Conservation (phyloP, 2,888 invertebrate genomes). For the Neoaliturus tenellus region DNA sequence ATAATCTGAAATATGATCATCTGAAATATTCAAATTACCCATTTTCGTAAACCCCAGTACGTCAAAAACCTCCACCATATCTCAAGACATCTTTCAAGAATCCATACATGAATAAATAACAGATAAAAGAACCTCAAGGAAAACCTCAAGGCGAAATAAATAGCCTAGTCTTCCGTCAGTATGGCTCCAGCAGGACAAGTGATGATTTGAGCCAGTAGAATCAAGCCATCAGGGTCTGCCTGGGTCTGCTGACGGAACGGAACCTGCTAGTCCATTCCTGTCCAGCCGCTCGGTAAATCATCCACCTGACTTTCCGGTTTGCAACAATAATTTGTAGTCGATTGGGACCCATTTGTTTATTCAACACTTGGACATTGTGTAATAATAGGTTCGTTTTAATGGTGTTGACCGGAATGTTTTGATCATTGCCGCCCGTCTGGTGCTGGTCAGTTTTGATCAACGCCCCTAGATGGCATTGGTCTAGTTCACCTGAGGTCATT, state of each 20-base stretch:
- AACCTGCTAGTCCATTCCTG: background rate
- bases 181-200: background rate
- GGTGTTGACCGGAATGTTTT: background rate
- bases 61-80: background rate
- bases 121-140: background rate
- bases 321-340: background rate
- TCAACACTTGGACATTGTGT: background rate
- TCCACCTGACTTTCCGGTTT: background rate
- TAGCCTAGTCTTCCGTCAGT: background rate
- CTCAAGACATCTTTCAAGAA: background rate
- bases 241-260: background rate
- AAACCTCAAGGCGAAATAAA: background rate
- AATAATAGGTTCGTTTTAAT: background rate
- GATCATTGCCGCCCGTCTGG: background rate
- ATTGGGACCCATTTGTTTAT: slow-evolving; percentile 8
- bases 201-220: background rate
- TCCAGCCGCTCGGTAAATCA: background rate
- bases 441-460: background rate
- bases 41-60: too few species aligned
- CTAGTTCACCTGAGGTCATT: too few species aligned
- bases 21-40: too few species aligned
- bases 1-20: too few species aligned
- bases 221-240: background rate
- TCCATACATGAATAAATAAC: slow-evolving; percentile 7
- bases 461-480: too few species aligned